Conservation (phyloP, 2,888 invertebrate species). For the Acanthosepion esculentum region DNA sequence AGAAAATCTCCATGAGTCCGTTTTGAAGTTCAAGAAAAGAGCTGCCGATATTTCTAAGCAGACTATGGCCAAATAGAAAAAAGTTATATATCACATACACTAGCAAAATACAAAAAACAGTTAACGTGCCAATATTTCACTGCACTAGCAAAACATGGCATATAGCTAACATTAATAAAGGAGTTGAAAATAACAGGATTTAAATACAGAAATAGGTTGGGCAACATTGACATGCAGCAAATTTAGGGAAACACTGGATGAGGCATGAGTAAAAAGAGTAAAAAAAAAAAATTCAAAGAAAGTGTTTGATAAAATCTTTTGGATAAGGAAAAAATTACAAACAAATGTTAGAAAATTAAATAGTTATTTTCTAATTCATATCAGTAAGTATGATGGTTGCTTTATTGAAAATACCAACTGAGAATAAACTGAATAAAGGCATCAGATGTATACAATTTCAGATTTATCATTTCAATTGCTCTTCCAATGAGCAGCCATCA, state of each 20-base stretch:
- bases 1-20: not conserved
- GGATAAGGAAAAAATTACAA: not conserved
- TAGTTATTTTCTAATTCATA: not conserved
- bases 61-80: not conserved
- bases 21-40: slow-evolving; percentile 21
- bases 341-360: not conserved
- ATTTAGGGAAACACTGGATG: slow-evolving; percentile 41
- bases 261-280: not conserved
- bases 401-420: not conserved
- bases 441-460: not conserved
- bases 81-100: not conserved
- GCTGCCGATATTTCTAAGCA: slow-evolving; percentile 1
- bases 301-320: not conserved
- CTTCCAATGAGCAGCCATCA: not conserved
- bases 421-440: not conserved
- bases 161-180: slow-evolving; percentile 36
- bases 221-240: slow-evolving; percentile 36
- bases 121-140: slow-evolving; percentile 35
- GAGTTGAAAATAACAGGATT: not conserved
- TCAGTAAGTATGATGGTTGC: not conserved
- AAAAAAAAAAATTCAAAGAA: not conserved
- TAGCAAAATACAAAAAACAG: slow-evolving; percentile 41
- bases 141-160: slow-evolving; percentile 45
- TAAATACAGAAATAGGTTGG: slow-evolving; percentile 6
- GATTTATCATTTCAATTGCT: not conserved